Conservation (phyloP, 2,113 vertebrate species). For the Sylvietta virens region DNA sequence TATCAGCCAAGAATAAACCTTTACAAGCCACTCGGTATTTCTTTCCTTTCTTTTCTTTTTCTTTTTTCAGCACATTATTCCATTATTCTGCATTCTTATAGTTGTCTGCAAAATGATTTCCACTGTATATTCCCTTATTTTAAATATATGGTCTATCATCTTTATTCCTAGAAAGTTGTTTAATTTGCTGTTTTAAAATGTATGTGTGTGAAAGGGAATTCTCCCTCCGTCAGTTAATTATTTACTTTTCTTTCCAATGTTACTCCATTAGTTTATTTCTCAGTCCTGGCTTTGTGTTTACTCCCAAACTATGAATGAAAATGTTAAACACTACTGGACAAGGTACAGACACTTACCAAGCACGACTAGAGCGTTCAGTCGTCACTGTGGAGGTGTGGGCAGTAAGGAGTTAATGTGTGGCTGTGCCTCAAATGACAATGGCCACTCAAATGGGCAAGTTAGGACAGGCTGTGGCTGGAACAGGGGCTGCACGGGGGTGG, state of each 20-base stretch:
- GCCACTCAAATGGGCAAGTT: neutral
- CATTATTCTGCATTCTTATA: neutral
- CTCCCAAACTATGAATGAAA: neutral
- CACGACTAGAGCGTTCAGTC: neutral
- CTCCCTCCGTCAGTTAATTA: neutral
- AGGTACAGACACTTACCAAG: neutral
- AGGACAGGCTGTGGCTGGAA: neutral
- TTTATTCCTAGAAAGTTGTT: neutral
- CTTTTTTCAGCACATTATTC: neutral
- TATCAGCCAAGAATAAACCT: neutral
- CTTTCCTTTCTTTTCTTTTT: neutral
- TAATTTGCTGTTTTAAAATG: neutral
- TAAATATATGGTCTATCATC: neutral
- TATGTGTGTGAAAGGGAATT: neutral
- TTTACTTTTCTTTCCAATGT: neutral
- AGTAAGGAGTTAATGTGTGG: neutral
- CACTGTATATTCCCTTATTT: neutral
- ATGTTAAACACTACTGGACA: neutral
- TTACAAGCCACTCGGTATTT: neutral
- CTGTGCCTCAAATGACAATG: neutral
- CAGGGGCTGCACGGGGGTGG: fast-evolving
- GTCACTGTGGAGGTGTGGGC: neutral
- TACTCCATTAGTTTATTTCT: neutral
- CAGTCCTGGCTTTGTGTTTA: neutral
- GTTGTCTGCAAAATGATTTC: neutral